Evolutionary conservation across 2,797 vertebrate genomes (phyloP).

Genomic region (Telmatherina bonti): DNA sequence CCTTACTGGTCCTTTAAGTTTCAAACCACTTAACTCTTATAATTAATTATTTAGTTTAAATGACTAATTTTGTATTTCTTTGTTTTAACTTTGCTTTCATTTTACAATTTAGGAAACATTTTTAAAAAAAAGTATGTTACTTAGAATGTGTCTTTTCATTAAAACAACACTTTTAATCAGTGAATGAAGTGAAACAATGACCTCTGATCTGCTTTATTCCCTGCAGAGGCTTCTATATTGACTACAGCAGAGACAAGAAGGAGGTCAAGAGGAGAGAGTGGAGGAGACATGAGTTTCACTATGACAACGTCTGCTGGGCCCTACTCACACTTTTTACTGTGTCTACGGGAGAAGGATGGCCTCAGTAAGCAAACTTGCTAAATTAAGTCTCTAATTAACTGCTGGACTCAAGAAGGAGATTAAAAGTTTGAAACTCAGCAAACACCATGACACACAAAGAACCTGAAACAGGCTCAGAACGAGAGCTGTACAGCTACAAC

Average conservation of each 20-base stretch:
- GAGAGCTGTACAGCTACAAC: neutral
- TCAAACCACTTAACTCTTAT: neutral
- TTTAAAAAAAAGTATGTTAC: neutral
- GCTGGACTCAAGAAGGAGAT: neutral
- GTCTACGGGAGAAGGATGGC: conserved; percentile 98
- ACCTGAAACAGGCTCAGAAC: neutral
- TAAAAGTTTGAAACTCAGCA: neutral
- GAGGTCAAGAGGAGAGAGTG: conserved; percentile 96
- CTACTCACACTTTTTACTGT: conserved; percentile 97
- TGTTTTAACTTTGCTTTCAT: neutral
- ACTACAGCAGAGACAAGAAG: conserved; percentile 95
- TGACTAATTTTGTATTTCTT: neutral
- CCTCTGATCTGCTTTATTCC: conserved; percentile 38
- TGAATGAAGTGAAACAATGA: conserved; percentile 40
- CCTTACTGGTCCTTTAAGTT: too few species aligned
- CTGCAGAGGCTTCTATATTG: conserved; percentile 95
- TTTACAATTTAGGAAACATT: neutral
- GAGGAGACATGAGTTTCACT: conserved; percentile 97
- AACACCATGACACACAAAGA: neutral
- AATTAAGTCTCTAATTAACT: neutral
- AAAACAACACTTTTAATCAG: conserved; percentile 29
- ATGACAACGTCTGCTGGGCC: conserved; percentile 98
- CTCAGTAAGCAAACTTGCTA: conserved; percentile 88
- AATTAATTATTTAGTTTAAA: neutral
- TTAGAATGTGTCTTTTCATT: conserved; percentile 20